Conservation (phyloP, 2,888 invertebrate genomes). For the Caenorhabditis macrosperma region DNA sequence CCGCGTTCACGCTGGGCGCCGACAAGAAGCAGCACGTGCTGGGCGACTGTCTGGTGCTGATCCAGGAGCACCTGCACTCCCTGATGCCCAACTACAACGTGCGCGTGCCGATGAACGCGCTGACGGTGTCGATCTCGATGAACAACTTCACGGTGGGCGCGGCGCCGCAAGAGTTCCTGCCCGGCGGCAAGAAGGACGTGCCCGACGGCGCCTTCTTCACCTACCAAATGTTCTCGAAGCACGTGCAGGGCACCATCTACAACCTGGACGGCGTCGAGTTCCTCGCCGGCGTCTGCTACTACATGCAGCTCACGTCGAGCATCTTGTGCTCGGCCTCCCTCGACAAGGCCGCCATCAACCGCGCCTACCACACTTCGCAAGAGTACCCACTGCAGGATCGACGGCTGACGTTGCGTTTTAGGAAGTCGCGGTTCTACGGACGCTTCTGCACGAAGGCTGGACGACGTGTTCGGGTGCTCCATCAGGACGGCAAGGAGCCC, state of each 20-base stretch:
- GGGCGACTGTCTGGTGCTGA: not conserved
- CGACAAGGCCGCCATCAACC: not conserved
- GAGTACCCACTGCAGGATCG: not conserved
- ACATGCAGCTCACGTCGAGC: not conserved
- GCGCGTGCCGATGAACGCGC: not conserved
- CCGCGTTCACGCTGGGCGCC: not conserved
- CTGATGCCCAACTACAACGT: not conserved
- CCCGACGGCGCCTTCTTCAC: not conserved
- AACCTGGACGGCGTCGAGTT: not conserved
- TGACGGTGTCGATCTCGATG: not conserved
- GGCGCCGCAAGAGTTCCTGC: not conserved
- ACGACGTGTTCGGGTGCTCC: not conserved
- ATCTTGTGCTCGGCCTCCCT: not conserved
- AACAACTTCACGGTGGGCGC: not conserved
- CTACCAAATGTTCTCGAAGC: conserved; percentile 13
- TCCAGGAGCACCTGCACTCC: not conserved
- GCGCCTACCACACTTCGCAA: not conserved
- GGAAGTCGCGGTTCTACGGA: not conserved
- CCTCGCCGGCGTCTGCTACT: conserved; percentile 7
- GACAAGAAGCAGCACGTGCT: not conserved
- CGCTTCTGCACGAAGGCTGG: not conserved
- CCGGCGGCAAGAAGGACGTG: not conserved
- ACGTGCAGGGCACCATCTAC: conserved; percentile 3
- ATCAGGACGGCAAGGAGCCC: not conserved
- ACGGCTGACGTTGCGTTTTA: not conserved